Evolutionary conservation across 2,888 invertebrate genomes (phyloP).

Genomic region (Trissolcus japonicus): DNA sequence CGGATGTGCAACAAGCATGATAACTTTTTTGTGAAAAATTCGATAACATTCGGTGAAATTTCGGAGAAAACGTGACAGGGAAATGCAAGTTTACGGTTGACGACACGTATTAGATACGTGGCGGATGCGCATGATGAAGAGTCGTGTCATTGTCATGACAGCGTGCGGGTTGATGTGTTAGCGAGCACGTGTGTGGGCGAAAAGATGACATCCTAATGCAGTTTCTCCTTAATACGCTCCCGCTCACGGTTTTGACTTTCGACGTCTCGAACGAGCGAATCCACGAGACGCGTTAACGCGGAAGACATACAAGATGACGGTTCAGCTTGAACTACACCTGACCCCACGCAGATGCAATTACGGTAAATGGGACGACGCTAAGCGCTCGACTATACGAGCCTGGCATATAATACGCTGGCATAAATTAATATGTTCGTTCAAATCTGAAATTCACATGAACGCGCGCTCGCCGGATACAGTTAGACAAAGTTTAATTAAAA

Average conservation of each 20-base stretch:
- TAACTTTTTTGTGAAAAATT: too few species aligned
- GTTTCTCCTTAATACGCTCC: conserved; percentile 39
- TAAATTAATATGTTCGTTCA: conserved; percentile 73
- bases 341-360: conserved; percentile 57
- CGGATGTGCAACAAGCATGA: too few species aligned
- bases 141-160: conserved; percentile 30
- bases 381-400: conserved; percentile 67
- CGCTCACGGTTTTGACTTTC: conserved; percentile 37
- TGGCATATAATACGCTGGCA: conserved; percentile 71
- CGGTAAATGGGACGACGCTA: conserved; percentile 53
- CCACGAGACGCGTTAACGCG: conserved; percentile 42
- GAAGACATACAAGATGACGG: conserved; percentile 56
- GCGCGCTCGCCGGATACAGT: conserved; percentile 67
- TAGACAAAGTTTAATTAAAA: conserved; percentile 74
- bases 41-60: too few species aligned
- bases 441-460: conserved; percentile 65
- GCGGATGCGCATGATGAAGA: conserved; percentile 33
- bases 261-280: conserved; percentile 42
- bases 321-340: conserved; percentile 50
- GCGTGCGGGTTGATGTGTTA: conserved; percentile 5
- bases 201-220: conserved; percentile 39
- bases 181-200: conserved; percentile 12
- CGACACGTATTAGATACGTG: conserved; percentile 21
- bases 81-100: conserved; percentile 34
- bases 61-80: background rate